Conservation (phyloP, 64 coral and sea anemone species). For the Trachythela sp. region DNA sequence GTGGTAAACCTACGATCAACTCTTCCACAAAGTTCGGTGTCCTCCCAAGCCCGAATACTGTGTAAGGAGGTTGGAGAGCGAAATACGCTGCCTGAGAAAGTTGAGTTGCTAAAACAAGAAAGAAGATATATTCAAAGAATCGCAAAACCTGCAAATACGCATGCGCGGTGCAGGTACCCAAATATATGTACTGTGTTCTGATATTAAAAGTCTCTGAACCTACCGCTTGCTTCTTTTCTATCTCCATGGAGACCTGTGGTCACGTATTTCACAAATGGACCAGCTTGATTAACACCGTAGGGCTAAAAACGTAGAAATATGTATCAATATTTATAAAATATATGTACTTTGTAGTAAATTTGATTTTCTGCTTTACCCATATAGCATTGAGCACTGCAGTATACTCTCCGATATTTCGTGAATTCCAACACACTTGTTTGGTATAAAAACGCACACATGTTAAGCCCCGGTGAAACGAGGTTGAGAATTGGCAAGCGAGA, state of each 20-base stretch:
- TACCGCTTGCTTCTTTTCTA: slow-evolving; percentile 71
- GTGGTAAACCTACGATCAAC: slow-evolving; percentile 71
- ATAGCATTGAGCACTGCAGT: neutral
- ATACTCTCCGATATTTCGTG: too few relatives aligned
- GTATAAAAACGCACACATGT: too few relatives aligned
- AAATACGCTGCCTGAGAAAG: slow-evolving; percentile 89
- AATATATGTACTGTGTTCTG: too few relatives aligned
- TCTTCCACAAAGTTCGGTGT: slow-evolving; percentile 96
- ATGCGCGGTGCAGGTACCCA: too few relatives aligned
- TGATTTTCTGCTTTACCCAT: too few relatives aligned
- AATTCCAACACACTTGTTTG: too few relatives aligned
- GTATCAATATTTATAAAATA: too few relatives aligned
- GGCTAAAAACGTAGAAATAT: slow-evolving; percentile 40
- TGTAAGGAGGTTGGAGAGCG: slow-evolving; percentile 79
- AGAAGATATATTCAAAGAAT: neutral
- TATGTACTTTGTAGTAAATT: too few relatives aligned
- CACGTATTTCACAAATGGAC: slow-evolving; percentile 70
- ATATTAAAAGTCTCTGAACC: neutral
- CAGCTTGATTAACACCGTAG: slow-evolving; percentile 71
- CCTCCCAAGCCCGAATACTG: slow-evolving; percentile 80
- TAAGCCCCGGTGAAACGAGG: too few relatives aligned
- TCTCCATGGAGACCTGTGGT: slow-evolving; percentile 71
- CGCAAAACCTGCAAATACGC: too few relatives aligned
- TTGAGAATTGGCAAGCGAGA: too few relatives aligned
- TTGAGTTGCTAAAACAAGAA: slow-evolving; percentile 56